Conservation (phyloP, 2,797 vertebrate species). For the Natrix natrix region DNA sequence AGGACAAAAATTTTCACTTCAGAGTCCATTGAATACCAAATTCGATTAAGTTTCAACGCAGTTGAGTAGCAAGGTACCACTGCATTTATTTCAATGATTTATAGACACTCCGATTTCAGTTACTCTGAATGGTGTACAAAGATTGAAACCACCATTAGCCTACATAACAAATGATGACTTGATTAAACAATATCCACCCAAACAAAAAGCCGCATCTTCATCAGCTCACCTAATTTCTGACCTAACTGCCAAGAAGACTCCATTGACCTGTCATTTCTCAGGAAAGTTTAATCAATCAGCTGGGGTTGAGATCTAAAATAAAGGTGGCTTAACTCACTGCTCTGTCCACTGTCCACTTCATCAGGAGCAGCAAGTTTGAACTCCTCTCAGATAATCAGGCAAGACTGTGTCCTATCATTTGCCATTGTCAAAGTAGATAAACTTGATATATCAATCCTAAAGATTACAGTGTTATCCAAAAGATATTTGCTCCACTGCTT, state of each 20-base stretch:
- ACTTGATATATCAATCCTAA: not conserved
- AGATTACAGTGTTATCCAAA: not conserved
- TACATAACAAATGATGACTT: not conserved
- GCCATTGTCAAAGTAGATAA: not conserved
- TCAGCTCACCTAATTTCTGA: not conserved
- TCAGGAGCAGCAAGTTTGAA: not conserved
- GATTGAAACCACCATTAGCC: not conserved
- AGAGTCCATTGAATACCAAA: not conserved
- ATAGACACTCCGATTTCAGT: not conserved
- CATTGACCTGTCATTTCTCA: not conserved
- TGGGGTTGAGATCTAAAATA: not conserved
- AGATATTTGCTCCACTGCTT: not conserved
- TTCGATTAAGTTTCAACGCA: not conserved
- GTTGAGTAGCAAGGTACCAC: not conserved
- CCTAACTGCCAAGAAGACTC: not conserved
- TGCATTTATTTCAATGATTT: not conserved
- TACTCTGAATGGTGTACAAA: not conserved
- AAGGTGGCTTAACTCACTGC: not conserved
- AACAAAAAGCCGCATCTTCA: not conserved
- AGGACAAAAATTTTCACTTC: not conserved
- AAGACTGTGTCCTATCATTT: not conserved
- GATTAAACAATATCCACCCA: not conserved
- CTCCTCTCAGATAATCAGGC: not conserved
- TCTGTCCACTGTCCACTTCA: not conserved
- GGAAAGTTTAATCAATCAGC: not conserved